Conservation (phyloP, 2,888 invertebrate genomes). For the Dendrolimus pini region DNA sequence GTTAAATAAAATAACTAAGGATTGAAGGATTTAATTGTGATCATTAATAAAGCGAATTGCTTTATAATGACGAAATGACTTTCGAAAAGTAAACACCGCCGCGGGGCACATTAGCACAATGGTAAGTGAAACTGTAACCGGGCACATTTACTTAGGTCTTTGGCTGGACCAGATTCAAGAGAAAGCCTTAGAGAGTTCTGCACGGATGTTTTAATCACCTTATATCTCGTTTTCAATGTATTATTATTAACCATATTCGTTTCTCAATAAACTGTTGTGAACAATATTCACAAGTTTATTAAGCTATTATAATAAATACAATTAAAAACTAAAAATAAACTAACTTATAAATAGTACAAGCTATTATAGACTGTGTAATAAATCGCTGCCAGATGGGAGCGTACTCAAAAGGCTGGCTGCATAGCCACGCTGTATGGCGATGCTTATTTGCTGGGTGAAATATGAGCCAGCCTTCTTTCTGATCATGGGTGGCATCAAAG, state of each 20-base stretch:
- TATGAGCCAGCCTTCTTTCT: too few relatives aligned
- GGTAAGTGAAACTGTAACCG: slow-evolving; percentile 1
- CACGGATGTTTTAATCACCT: slow-evolving; percentile 4
- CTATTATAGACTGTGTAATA: too few relatives aligned
- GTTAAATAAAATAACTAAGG: background rate
- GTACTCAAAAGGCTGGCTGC: too few relatives aligned
- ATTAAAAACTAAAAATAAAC: too few relatives aligned
- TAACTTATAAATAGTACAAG: too few relatives aligned
- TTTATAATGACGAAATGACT: slow-evolving; percentile 1
- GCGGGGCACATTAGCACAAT: slow-evolving; percentile 6
- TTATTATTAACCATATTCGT: background rate
- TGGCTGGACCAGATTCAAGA: slow-evolving; percentile 18
- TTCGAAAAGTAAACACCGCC: slow-evolving; percentile 6
- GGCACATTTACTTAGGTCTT: slow-evolving; percentile 4
- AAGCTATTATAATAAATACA: too few relatives aligned
- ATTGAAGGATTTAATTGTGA: background rate
- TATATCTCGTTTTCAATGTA: background rate
- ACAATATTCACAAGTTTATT: too few relatives aligned
- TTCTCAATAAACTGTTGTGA: too few relatives aligned
- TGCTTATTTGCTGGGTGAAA: too few relatives aligned
- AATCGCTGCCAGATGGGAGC: too few relatives aligned
- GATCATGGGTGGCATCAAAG: too few relatives aligned
- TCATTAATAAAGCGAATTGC: background rate
- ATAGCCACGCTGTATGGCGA: too few relatives aligned
- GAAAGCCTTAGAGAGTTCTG: slow-evolving; percentile 22